These are phyloP conservation scores for Zosterops japonicus DNA, from an alignment of 2,113 vertebrate genomes.

Conservation along the genomic window DNA sequence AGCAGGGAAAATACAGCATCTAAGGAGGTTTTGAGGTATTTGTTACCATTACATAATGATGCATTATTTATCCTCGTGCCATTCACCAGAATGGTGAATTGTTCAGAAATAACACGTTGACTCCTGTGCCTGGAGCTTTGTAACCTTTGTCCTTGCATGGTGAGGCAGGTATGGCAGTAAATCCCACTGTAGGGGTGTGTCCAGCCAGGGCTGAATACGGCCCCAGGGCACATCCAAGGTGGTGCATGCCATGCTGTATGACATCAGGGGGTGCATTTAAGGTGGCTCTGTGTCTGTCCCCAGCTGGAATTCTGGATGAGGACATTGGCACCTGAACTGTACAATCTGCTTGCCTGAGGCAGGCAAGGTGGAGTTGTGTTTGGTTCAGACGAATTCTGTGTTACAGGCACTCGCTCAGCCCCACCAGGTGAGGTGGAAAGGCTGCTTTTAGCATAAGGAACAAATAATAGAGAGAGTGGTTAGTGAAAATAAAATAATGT, in stretches of 20 bases:
- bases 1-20: background rate
- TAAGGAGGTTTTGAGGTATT: background rate
- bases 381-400: fast-evolving
- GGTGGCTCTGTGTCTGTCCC: background rate
- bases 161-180: background rate
- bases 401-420: background rate
- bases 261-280: background rate
- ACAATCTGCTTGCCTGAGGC: background rate
- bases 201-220: background rate
- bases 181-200: background rate
- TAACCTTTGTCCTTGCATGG: background rate
- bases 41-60: background rate
- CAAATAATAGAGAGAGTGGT: background rate
- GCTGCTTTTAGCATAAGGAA: background rate
- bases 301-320: background rate
- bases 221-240: background rate
- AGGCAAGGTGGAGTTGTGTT: background rate
- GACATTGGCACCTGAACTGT: background rate
- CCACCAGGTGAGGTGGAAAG: background rate
- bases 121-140: background rate
- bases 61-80: background rate
- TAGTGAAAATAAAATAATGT: background rate
- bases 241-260: fast-evolving
- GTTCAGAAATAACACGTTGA: fast-evolving
- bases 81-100: background rate